A percentile compares a stretch with the other conserved stretches of the same genome.
Evolutionary conservation across 2,113 vertebrate genomes (phyloP).

Genomic region (Crotalus horridus): DNA sequence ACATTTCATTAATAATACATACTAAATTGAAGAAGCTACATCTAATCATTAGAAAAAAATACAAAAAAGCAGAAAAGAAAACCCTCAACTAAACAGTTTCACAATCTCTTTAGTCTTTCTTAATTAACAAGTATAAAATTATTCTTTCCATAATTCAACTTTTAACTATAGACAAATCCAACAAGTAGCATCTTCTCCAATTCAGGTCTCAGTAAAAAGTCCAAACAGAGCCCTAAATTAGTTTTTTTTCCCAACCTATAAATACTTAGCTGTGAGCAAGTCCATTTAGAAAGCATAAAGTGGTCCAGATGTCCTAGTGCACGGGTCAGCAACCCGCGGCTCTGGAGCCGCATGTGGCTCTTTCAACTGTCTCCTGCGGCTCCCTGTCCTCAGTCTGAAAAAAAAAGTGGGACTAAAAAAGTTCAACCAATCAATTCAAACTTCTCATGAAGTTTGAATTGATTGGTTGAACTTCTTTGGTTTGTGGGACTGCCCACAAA

Average conservation of each 20-base stretch:
- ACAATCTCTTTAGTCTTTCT: not conserved
- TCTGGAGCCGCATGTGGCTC: too few species aligned
- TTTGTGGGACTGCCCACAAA: too few species aligned
- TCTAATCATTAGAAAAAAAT: not conserved
- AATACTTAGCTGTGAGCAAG: not conserved
- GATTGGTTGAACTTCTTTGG: too few species aligned
- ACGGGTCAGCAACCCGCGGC: too few species aligned
- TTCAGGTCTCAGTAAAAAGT: not conserved
- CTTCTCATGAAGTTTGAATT: too few species aligned
- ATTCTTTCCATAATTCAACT: not conserved
- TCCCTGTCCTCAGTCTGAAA: too few species aligned
- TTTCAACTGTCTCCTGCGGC: too few species aligned
- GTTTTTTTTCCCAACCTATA: not conserved
- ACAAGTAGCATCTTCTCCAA: not conserved
- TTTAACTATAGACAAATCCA: not conserved
- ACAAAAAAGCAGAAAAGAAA: not conserved
- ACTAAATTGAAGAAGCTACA: not conserved
- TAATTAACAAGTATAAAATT: not conserved
- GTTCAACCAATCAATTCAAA: too few species aligned
- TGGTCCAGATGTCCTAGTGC: not conserved
- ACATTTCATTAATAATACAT: not conserved
- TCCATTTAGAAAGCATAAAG: not conserved
- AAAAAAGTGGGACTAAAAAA: too few species aligned
- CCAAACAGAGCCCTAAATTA: not conserved
- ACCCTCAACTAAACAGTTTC: not conserved